Conservation (phyloP, 2,113 vertebrate genomes). For the Lepisosteus osseus region DNA sequence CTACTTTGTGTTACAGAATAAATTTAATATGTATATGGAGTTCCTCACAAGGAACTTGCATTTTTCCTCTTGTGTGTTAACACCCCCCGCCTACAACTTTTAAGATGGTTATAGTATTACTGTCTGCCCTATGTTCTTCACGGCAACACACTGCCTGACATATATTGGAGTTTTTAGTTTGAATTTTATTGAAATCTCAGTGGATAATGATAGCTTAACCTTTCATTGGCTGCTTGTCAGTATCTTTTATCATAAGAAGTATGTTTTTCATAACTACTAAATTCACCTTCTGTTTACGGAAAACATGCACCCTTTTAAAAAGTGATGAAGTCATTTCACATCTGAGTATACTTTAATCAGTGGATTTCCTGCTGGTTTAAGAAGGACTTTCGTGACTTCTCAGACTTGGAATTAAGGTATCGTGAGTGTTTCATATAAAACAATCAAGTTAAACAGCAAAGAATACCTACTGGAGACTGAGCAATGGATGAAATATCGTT, state of each 20-base stretch:
- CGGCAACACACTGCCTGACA: not conserved
- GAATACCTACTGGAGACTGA: no score
- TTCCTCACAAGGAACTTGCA: no score
- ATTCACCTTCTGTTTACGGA: not conserved
- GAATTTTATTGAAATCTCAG: not conserved
- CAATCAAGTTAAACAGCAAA: no score
- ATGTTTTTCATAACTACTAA: slow-evolving; percentile 1
- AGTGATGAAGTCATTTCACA: not conserved
- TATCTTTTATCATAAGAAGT: not conserved
- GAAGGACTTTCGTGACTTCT: not conserved
- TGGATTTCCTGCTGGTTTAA: not conserved
- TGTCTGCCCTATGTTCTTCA: no score
- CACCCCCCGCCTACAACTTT: no score
- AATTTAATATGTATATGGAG: no score
- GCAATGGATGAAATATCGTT: no score
- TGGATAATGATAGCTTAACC: not conserved
- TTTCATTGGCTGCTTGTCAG: not conserved
- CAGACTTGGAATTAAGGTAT: no score
- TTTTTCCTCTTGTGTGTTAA: no score
- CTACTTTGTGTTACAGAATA: no score
- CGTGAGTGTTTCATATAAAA: no score
- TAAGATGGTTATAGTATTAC: no score
- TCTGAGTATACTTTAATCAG: not conserved
- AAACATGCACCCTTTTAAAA: not conserved
- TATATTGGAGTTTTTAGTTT: not conserved